These are phyloP conservation scores for Odontamblyopus lacepedii DNA, from an alignment of 2,797 vertebrate genomes.

Conservation along the genomic window DNA sequence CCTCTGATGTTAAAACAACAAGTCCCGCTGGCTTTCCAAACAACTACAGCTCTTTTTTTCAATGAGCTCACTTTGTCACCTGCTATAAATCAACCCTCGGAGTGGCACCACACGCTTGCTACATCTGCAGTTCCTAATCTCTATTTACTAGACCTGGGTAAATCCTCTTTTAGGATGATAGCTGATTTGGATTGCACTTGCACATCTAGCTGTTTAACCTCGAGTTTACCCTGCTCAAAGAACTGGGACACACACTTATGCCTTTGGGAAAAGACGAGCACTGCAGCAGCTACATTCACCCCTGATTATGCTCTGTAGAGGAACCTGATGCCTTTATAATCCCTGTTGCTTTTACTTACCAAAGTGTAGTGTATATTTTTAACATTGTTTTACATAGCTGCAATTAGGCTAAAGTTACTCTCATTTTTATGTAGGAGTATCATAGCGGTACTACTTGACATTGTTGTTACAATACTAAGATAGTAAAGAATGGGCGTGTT, in stretches of 20 bases:
- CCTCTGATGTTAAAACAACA: conserved; percentile 72
- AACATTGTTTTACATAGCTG: background rate
- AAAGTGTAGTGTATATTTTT: conserved; percentile 31
- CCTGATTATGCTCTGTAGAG: conserved; percentile 35
- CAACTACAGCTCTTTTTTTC: conserved; percentile 48
- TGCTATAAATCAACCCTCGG: conserved; percentile 41
- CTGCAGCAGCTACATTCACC: conserved; percentile 16
- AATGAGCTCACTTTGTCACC: conserved; percentile 48
- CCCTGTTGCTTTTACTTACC: conserved; percentile 34
- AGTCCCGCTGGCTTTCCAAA: conserved; percentile 67
- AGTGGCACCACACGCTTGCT: conserved; percentile 17
- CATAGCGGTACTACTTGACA: background rate
- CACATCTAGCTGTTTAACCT: conserved; percentile 34
- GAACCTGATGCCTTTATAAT: conserved; percentile 33
- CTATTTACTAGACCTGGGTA: conserved; percentile 37
- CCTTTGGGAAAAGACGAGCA: conserved; percentile 37
- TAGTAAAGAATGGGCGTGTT: too few species aligned
- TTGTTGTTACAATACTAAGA: too few species aligned
- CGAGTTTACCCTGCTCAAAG: conserved; percentile 32
- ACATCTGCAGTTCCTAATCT: conserved; percentile 30
- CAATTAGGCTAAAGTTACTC: background rate
- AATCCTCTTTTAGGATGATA: conserved; percentile 44
- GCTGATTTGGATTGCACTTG: conserved; percentile 41
- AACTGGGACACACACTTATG: conserved; percentile 53
- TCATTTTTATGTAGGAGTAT: background rate